These are phyloP conservation scores for Gorsachius goisagi DNA, from an alignment of 2,113 vertebrate genomes.

Conservation along the genomic window DNA sequence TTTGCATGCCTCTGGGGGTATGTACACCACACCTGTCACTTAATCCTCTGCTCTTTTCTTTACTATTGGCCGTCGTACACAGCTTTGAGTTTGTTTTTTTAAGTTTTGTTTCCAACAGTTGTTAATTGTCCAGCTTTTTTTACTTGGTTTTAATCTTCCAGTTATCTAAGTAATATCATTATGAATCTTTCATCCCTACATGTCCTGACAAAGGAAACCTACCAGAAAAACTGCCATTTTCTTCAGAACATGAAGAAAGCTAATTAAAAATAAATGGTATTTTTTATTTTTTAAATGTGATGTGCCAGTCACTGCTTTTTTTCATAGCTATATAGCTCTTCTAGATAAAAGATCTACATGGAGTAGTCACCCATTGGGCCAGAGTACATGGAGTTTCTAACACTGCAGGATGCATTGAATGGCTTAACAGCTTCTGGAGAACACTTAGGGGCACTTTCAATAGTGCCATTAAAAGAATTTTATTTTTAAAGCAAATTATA, in stretches of 20 bases:
- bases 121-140: neutral
- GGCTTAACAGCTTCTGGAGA: conserved; percentile 30
- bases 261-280: neutral
- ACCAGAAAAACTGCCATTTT: neutral
- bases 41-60: neutral
- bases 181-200: neutral
- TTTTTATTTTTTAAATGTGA: neutral
- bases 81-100: neutral
- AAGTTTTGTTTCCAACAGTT: neutral
- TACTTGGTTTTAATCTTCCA: neutral
- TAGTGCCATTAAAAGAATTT: neutral
- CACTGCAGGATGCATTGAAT: conserved; percentile 10
- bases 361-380: neutral
- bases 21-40: neutral
- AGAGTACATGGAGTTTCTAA: neutral
- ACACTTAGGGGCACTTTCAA: neutral
- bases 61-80: neutral
- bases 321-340: neutral
- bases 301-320: neutral
- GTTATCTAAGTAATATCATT: neutral
- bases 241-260: neutral
- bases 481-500: neutral
- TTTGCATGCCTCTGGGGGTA: neutral
- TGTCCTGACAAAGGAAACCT: neutral
- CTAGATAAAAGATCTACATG: neutral